These are phyloP conservation scores for Euclidia mi DNA, from an alignment of 2,888 invertebrate species.

Conservation along the genomic window DNA sequence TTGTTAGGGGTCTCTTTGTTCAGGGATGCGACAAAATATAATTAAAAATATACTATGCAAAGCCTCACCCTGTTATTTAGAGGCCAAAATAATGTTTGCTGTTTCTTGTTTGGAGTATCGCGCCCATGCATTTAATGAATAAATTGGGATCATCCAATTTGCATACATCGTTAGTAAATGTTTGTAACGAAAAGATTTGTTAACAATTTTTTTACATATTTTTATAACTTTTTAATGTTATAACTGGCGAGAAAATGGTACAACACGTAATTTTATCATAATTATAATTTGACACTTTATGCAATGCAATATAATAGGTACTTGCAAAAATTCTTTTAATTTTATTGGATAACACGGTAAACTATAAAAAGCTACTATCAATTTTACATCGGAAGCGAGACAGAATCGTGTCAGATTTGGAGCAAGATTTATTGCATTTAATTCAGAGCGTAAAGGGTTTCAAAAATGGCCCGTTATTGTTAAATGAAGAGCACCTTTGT, in stretches of 20 bases:
- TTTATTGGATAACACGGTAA: no score
- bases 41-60: conserved; percentile 42
- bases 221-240: not conserved
- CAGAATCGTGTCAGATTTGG: conserved; percentile 54
- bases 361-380: conserved; percentile 29
- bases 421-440: conserved; percentile 71
- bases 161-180: conserved; percentile 47
- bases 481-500: conserved; percentile 65
- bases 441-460: conserved; percentile 68
- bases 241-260: no score
- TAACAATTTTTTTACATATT: conserved; percentile 3
- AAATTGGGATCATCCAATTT: conserved; percentile 58
- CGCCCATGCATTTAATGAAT: conserved; percentile 62
- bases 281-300: no score
- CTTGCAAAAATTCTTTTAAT: no score
- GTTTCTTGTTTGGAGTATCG: conserved; percentile 44
- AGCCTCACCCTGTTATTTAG: conserved; percentile 47
- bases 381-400: conserved; percentile 29
- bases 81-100: conserved; percentile 51
- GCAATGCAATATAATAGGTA: no score
- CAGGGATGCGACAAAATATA: conserved; percentile 32
- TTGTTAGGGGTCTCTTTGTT: conserved; percentile 23
- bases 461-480: conserved; percentile 67
- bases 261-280: no score
- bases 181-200: conserved; percentile 25